These are phyloP conservation scores for Iphiclides podalirius DNA, from an alignment of 2,888 invertebrate species.

Conservation along the genomic window DNA sequence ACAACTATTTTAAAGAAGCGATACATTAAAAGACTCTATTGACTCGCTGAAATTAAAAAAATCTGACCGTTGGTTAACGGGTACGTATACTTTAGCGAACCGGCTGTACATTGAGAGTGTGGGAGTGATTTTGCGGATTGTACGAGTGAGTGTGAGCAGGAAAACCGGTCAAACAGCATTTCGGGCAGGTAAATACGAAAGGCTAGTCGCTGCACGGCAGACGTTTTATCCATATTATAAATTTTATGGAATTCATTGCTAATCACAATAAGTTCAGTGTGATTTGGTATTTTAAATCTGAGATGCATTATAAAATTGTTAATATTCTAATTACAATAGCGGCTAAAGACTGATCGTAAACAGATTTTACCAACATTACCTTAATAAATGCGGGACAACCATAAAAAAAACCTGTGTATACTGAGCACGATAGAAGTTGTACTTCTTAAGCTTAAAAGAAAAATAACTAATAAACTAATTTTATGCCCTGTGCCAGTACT, in stretches of 20 bases:
- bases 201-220: slow-evolving; percentile 13
- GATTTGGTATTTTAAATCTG: too few relatives aligned
- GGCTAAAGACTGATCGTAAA: too few relatives aligned
- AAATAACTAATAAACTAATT: too few relatives aligned
- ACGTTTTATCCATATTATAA: slow-evolving; percentile 6
- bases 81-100: slow-evolving; percentile 55
- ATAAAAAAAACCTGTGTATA: too few relatives aligned
- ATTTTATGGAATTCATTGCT: neutral
- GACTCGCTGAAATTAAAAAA: slow-evolving; percentile 31
- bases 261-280: too few relatives aligned
- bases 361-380: too few relatives aligned
- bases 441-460: too few relatives aligned
- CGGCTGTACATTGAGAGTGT: slow-evolving; percentile 58
- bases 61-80: slow-evolving; percentile 54
- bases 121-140: slow-evolving; percentile 69
- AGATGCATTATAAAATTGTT: too few relatives aligned
- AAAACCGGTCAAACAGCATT: slow-evolving; percentile 74
- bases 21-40: neutral
- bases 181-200: slow-evolving; percentile 45
- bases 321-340: too few relatives aligned
- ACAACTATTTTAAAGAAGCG: neutral
- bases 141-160: slow-evolving; percentile 52
- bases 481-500: too few relatives aligned
- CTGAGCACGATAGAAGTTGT: too few relatives aligned
- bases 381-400: too few relatives aligned